Evolutionary conservation across 1,140 invertebrate species (phyloP).

Genomic region (Sweltsa coloradensis): DNA sequence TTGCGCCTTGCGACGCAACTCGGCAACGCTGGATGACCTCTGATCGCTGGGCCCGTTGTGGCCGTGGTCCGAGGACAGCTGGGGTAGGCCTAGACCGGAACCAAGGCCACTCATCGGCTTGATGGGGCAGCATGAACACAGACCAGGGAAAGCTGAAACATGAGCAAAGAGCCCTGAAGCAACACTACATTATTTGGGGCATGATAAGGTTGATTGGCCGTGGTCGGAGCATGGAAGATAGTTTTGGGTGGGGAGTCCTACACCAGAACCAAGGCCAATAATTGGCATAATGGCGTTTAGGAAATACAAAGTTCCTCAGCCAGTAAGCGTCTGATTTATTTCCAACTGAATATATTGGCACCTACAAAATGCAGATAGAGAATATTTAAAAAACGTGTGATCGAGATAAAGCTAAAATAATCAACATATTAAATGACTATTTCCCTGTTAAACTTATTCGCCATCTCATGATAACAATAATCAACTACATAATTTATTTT

Average conservation of each 20-base stretch:
- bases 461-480: too few relatives aligned
- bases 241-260: neutral
- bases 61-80: constrained; percentile 19
- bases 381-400: too few relatives aligned
- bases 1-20: constrained; percentile 75
- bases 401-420: too few relatives aligned
- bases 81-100: constrained; percentile 26
- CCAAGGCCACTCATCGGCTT: constrained; percentile 34
- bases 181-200: neutral
- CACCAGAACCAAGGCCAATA: neutral
- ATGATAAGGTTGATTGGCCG: neutral
- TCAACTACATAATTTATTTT: too few relatives aligned
- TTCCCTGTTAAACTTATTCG: too few relatives aligned
- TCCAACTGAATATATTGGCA: neutral
- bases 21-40: constrained; percentile 71
- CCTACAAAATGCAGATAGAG: too few relatives aligned
- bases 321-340: neutral
- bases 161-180: constrained; percentile 3
- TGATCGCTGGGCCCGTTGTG: constrained; percentile 29
- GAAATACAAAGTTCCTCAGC: neutral
- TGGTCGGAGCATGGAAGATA: neutral
- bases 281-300: neutral
- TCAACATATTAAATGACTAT: too few relatives aligned
- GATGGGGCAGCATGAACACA: constrained; percentile 65
- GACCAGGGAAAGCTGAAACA: constrained; percentile 46